Evolutionary conservation across 2,797 vertebrate genomes (phyloP), one percentile per base, ranked within the genome.

Genomic region (Lophotriccus pileatus): DNA sequence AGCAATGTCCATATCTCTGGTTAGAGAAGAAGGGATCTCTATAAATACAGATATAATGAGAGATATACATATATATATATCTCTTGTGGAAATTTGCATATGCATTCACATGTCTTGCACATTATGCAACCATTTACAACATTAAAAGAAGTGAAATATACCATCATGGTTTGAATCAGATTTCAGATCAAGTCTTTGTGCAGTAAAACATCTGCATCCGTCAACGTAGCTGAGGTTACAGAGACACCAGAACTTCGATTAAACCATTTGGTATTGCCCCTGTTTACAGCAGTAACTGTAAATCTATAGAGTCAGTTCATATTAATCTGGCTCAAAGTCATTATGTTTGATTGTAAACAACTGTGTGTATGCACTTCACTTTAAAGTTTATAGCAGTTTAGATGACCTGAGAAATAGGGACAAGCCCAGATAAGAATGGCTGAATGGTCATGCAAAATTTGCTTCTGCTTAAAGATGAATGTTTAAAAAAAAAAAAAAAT

Each of bases 171-270:
- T 68, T 58, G 44, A 55, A 49, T 24, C 25, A 80, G 37, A 88
- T 74, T 85, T 85, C 36, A 56, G 22, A 80, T 30, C 5, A 59
- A 81, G 32, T 41, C n/a, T 53, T 34, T 47, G 47, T 17, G 43
- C 6, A 7, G 80, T 36, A 70, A 52, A 92, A 88, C 1, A 7
- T 14, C 43, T 41, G 7, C 53, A 66, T 43, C 46, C 3, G 5
- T 44, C 53, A 87, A 18, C 18, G 58, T 43, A 36, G 28, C 19
- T 43, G 56, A 80, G n/a, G 39, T 66, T 50, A 49, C 0, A 37
- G 53, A 73, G 56, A 43, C 1, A 1, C 23, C 32, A 49, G 23
- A 89, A 72, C 21, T 60, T 87, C 0, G 0, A 3, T 23, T 23
- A 86, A 49, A 75, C 15, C 10, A 27, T 67, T 74, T 14, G 68